Percentiles rank a stretch among this genome's conserved stretches.
Conservation (phyloP, 2,888 invertebrate species). For the Cephus nigrinus region DNA sequence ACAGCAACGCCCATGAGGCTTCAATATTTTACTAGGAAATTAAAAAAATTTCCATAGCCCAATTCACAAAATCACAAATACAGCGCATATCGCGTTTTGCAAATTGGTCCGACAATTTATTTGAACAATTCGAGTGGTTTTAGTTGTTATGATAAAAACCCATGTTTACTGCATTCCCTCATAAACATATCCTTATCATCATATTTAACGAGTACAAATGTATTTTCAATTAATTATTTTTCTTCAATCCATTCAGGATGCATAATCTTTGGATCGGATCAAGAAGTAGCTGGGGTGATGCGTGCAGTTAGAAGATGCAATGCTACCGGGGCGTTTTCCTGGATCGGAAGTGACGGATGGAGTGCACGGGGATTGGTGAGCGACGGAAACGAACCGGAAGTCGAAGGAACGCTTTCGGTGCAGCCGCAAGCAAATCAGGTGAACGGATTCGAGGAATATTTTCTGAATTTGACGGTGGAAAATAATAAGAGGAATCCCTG, state of each 20-base stretch:
- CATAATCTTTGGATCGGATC: constrained; percentile 95
- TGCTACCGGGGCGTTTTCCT: constrained; percentile 90
- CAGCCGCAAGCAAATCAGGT: constrained; percentile 95
- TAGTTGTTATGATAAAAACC: not conserved
- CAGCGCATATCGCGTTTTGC: not conserved
- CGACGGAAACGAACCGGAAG: constrained; percentile 89
- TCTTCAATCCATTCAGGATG: constrained; percentile 74
- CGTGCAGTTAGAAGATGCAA: constrained; percentile 87
- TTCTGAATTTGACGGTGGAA: constrained; percentile 83
- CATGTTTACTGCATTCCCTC: not conserved
- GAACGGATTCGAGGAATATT: constrained; percentile 87
- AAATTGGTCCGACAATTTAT: not conserved
- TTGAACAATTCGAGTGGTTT: not conserved
- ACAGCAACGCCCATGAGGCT: not conserved
- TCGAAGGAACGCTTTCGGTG: constrained; percentile 94
- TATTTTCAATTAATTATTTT: not conserved
- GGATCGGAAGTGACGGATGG: constrained; percentile 98
- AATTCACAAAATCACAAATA: not conserved
- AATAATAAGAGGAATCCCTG: constrained; percentile 94
- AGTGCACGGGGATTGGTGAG: constrained; percentile 85
- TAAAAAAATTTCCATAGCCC: not conserved
- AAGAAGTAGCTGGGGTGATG: constrained; percentile 97
- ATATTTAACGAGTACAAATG: not conserved
- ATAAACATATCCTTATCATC: not conserved
- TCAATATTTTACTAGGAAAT: not conserved